Evolutionary conservation across 2,797 vertebrate species (phyloP).

Genomic region (Nannoperca obscura): DNA sequence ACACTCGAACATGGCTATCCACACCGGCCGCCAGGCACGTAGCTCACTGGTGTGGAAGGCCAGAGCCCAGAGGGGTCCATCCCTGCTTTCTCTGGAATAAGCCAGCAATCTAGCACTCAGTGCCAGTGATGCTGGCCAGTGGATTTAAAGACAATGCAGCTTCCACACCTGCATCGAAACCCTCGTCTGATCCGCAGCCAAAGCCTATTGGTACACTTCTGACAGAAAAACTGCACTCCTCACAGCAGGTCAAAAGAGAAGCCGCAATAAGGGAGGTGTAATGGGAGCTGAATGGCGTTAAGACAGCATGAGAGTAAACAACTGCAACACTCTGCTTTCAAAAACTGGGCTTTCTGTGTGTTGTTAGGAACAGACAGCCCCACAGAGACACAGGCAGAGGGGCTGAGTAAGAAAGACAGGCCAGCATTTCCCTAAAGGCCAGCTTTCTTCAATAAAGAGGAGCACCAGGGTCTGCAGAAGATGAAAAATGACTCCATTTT

Average conservation of each 20-base stretch:
- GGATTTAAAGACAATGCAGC: conserved; percentile 71
- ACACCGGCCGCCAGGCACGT: conserved; percentile 61
- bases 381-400: conserved; percentile 25
- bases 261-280: conserved; percentile 39
- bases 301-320: conserved; percentile 42
- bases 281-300: conserved; percentile 27
- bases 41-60: conserved; percentile 57
- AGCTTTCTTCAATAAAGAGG: conserved; percentile 76
- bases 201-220: conserved; percentile 43
- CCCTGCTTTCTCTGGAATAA: conserved; percentile 46
- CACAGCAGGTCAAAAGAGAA: conserved; percentile 49
- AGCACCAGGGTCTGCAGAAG: conserved; percentile 59
- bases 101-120: conserved; percentile 32
- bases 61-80: conserved; percentile 55
- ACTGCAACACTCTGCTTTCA: conserved; percentile 32
- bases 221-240: conserved; percentile 17
- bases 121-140: conserved; percentile 46
- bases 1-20: conserved; percentile 76
- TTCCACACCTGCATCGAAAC: conserved; percentile 58
- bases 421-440: conserved; percentile 64
- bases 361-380: conserved; percentile 19
- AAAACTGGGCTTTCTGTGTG: conserved; percentile 15
- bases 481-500: conserved; percentile 81
- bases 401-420: conserved; percentile 25
- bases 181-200: conserved; percentile 58